phyloP scores from a whole-genome alignment of 1,140 invertebrate genomes.

The Camponotus pennsylvanicus region DNA sequence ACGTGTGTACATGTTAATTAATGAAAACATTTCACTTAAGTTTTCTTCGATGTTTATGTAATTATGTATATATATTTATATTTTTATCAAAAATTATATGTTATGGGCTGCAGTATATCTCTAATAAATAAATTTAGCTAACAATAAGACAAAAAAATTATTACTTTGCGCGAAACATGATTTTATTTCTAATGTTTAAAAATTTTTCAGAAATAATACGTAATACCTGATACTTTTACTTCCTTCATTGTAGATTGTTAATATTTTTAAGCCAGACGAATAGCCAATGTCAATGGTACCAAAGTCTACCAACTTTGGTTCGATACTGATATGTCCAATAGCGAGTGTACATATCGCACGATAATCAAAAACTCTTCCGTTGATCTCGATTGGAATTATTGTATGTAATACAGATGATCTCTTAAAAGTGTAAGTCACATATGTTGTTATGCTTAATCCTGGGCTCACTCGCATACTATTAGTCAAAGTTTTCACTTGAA shows the following conservation, averaged over 20 bases:
- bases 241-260: conserved; percentile 76
- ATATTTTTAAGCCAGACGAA: conserved; percentile 66
- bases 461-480: conserved; percentile 72
- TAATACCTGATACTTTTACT: conserved; percentile 73
- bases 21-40: too few species aligned
- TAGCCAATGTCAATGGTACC: conserved; percentile 77
- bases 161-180: background rate
- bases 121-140: background rate
- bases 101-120: too few species aligned
- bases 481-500: conserved; percentile 71
- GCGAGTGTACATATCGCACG: conserved; percentile 62
- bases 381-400: conserved; percentile 79
- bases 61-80: too few species aligned
- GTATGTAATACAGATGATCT: conserved; percentile 66
- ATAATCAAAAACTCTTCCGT: conserved; percentile 75
- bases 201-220: background rate
- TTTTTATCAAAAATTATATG: too few species aligned
- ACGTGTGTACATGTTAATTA: too few species aligned
- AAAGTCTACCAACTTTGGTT: conserved; percentile 77
- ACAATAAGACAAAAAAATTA: background rate
- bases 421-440: conserved; percentile 75
- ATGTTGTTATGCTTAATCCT: conserved; percentile 75
- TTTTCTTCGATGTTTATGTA: too few species aligned
- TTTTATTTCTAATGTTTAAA: background rate
- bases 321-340: conserved; percentile 55